Conservation (phyloP, 2,888 invertebrate species). For the Dorcus hopei region DNA sequence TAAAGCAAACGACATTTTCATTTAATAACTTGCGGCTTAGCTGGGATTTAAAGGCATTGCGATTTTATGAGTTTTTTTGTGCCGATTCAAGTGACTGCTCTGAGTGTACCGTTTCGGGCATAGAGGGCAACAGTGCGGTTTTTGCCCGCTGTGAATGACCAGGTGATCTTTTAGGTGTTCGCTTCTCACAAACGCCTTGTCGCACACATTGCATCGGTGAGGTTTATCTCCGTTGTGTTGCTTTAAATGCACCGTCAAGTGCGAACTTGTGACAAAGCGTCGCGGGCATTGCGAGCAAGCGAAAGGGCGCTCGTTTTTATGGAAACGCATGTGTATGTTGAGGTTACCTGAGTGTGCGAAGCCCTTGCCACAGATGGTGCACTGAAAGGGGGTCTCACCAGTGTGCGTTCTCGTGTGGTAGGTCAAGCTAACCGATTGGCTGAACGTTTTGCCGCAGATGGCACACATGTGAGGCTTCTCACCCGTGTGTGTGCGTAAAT, state of each 20-base stretch:
- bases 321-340: slow-evolving; percentile 39
- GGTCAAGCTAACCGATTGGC: slow-evolving; percentile 32
- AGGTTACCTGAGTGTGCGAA: slow-evolving; percentile 38
- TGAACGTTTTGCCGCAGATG: slow-evolving; percentile 37
- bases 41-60: no score
- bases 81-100: slow-evolving; percentile 38
- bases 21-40: no score
- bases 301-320: slow-evolving; percentile 36
- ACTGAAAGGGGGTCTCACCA: slow-evolving; percentile 24
- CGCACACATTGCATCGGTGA: slow-evolving; percentile 52
- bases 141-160: slow-evolving; percentile 58
- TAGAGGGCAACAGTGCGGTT: slow-evolving; percentile 55
- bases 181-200: slow-evolving; percentile 53
- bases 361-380: slow-evolving; percentile 22
- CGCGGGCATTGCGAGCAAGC: slow-evolving; percentile 35
- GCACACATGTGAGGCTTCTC: slow-evolving; percentile 30
- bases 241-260: slow-evolving; percentile 38
- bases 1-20: no score
- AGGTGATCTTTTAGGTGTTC: slow-evolving; percentile 54
- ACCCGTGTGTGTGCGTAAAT: slow-evolving; percentile 29
- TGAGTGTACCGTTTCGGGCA: slow-evolving; percentile 46
- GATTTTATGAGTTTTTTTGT: slow-evolving; percentile 22
- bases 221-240: slow-evolving; percentile 38
- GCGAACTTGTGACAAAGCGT: slow-evolving; percentile 39
- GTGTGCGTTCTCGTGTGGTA: slow-evolving; percentile 36